Evolutionary conservation across 2,113 vertebrate genomes (phyloP), one percentile per base, ranked within the genome.

Genomic region (Caloenas nicobarica): DNA sequence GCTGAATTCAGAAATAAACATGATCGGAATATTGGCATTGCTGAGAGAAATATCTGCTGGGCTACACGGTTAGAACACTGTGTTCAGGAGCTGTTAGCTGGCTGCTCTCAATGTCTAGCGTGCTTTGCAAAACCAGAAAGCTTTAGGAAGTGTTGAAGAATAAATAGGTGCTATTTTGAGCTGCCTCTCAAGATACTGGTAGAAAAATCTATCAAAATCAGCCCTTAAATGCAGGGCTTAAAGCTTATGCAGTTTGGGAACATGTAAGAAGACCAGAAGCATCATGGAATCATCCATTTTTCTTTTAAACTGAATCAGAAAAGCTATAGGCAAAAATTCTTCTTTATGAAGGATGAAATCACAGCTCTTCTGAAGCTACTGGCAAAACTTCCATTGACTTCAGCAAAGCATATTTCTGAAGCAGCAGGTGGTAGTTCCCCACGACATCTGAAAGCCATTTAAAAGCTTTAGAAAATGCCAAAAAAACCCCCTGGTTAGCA

Each of bases 1-100:
- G n/a, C 74, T 86, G 85, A 95, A 91, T 91, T 82, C 58, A 38
- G 61, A 56, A 79, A 71, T 73, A 17, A 57, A 11, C 22, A 19
- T 61, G 95, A 26, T 48, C 87, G 84, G 89, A 82, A 89, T 92
- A 46, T 57, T 74, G 92, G 82, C 85, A 65, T 61, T 78, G 34
- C 83, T 79, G 57, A 84, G 80, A 69, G 56, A 34, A 56, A 16
- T 81, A 79, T 81, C 81, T 78, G 71, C 79, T 91, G 93, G 58
- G 89, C 72, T 89, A 8, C 81, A 71, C 76, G 71, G 34, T 46
- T 90, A 66, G 79, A 80, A 90, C 82, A 81, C 46, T 0, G 0
- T 58, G 56, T 88, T 79, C 86, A 71, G 88, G 85, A 80, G 14
- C 88, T 83, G 46, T 74, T 89, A 29, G 56, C 89, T 94, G 90